These are phyloP conservation scores for Myotis daubentonii DNA, from an alignment of 2,797 vertebrate species.

Conservation along the genomic window DNA sequence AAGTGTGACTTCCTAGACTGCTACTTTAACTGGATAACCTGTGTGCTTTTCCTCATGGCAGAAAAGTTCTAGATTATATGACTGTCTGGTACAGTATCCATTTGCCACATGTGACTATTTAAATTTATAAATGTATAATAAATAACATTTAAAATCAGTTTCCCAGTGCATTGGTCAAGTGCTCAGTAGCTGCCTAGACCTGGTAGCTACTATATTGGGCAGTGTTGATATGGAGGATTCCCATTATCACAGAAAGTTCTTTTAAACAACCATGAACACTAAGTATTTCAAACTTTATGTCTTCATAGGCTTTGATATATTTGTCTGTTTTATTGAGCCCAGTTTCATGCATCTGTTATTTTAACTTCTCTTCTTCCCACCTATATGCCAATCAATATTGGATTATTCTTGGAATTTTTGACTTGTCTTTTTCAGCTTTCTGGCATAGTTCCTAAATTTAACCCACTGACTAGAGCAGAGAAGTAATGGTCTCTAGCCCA, in stretches of 20 bases:
- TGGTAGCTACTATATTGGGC: too few relatives aligned
- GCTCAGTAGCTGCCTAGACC: neutral
- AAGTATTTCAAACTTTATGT: neutral
- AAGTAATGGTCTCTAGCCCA: neutral
- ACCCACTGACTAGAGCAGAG: neutral
- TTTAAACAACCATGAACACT: neutral
- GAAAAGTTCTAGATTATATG: neutral
- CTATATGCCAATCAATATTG: neutral
- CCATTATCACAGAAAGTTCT: neutral
- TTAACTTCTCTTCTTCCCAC: conserved; percentile 26
- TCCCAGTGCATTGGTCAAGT: neutral
- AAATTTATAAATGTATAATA: neutral
- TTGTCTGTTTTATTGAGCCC: neutral
- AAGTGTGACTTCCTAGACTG: neutral
- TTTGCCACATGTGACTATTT: neutral
- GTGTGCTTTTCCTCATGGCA: neutral
- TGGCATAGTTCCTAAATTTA: neutral
- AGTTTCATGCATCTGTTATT: neutral
- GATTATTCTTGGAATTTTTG: neutral
- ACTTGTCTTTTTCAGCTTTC: conserved; percentile 21
- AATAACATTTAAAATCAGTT: neutral
- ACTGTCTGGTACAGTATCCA: neutral
- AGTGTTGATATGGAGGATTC: neutral
- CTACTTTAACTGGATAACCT: neutral
- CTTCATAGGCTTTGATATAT: neutral